These are phyloP conservation scores for Spea multiplicata DNA, from an alignment of 2,113 vertebrate species.

Conservation along the genomic window DNA sequence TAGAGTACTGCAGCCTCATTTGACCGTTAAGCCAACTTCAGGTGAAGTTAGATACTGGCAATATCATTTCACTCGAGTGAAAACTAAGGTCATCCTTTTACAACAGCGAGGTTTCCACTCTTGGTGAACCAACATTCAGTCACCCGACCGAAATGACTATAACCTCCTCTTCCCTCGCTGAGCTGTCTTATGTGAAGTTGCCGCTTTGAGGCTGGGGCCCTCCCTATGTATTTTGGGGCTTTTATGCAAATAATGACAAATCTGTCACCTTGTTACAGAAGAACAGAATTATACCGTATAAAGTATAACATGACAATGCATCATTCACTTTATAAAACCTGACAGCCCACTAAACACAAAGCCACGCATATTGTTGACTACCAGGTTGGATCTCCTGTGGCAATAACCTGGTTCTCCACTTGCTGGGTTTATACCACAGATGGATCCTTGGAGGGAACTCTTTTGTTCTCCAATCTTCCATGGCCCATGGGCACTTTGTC, in stretches of 20 bases:
- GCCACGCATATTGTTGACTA: no score
- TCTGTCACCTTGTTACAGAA: background rate
- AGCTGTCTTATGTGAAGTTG: conserved; percentile 64
- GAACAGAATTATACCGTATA: background rate
- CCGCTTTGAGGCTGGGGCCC: conserved; percentile 65
- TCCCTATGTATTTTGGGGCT: conserved; percentile 53
- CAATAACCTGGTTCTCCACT: no score
- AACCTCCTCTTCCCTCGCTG: conserved; percentile 53
- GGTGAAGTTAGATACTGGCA: background rate
- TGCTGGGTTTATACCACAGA: no score
- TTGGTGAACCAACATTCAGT: conserved; percentile 58
- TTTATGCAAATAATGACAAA: conserved; percentile 64
- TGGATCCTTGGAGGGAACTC: no score
- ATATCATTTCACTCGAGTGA: conserved; percentile 50
- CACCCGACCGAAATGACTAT: conserved; percentile 51
- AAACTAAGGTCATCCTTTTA: conserved; percentile 65
- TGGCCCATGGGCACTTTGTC: no score
- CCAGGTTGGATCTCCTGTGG: no score
- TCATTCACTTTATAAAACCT: no score
- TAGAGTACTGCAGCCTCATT: background rate
- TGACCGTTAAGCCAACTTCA: background rate
- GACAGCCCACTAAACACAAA: no score
- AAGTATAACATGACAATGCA: no score
- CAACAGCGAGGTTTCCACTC: conserved; percentile 58
- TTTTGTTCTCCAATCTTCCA: no score